phyloP scores from a whole-genome alignment of 53 echinoderm and acorn worm species.

The Pentamera pediparva region DNA sequence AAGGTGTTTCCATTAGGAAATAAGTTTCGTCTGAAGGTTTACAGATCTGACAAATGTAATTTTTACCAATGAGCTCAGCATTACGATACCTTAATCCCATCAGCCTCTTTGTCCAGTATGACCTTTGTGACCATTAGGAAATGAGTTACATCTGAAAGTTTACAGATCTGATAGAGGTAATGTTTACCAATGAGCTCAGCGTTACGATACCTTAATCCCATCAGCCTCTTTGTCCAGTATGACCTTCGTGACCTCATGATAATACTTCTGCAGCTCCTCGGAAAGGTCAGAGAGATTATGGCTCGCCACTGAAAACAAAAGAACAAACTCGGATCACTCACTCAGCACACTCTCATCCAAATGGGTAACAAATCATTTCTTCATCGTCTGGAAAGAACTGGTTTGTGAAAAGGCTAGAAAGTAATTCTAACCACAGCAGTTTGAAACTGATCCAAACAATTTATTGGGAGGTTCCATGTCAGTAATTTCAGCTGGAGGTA shows the following conservation, averaged over 20 bases:
- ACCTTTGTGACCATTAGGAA: slow-evolving; percentile 66
- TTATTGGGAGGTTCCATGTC: too few relatives aligned
- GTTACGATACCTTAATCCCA: slow-evolving; percentile 52
- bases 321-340: background rate
- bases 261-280: slow-evolving; percentile 64
- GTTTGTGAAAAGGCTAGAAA: too few relatives aligned
- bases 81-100: slow-evolving; percentile 46
- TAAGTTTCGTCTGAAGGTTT: too few relatives aligned
- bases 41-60: too few relatives aligned
- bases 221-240: slow-evolving; percentile 71
- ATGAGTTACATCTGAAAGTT: background rate
- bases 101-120: slow-evolving; percentile 58
- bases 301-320: slow-evolving; percentile 2
- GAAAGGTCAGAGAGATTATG: slow-evolving; percentile 51
- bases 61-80: background rate
- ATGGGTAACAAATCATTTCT: background rate
- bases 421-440: too few relatives aligned
- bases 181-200: background rate
- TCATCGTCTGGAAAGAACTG: too few relatives aligned
- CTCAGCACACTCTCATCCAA: too few relatives aligned
- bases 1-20: too few relatives aligned
- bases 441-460: too few relatives aligned
- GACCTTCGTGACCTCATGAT: slow-evolving; percentile 70
- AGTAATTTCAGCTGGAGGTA: too few relatives aligned
- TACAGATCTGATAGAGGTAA: background rate